A percentile compares a stretch with the other conserved stretches of the same genome.
These are phyloP conservation scores for Patella ulyssiponensis DNA, from an alignment of 2,888 invertebrate species.

Conservation along the genomic window DNA sequence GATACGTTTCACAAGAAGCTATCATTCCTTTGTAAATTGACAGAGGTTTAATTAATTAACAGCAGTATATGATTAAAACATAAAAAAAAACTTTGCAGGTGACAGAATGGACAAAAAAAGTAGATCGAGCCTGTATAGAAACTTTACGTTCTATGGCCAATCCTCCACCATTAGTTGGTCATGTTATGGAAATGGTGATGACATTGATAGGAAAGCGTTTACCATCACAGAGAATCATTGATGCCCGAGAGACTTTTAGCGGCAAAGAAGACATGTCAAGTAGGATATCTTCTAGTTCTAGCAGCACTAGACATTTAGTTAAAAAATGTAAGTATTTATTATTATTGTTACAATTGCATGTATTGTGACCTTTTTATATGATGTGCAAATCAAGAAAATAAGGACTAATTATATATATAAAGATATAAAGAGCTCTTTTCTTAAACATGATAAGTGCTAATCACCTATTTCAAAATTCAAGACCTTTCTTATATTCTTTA, in stretches of 20 bases:
- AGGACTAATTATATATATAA: too few relatives aligned
- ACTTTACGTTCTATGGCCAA: slow-evolving; percentile 66
- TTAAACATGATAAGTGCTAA: too few relatives aligned
- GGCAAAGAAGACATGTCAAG: slow-evolving; percentile 65
- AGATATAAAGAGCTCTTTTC: too few relatives aligned
- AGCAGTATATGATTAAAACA: neutral
- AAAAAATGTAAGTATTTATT: slow-evolving; percentile 38
- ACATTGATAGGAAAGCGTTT: slow-evolving; percentile 69
- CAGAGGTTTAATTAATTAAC: too few relatives aligned
- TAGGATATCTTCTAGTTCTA: slow-evolving; percentile 67
- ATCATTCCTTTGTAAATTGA: neutral
- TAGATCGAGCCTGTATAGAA: slow-evolving; percentile 70
- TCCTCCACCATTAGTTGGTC: slow-evolving; percentile 69
- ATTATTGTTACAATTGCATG: neutral
- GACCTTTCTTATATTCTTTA: too few relatives aligned
- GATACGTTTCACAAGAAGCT: neutral
- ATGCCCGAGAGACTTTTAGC: slow-evolving; percentile 37
- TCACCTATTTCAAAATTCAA: too few relatives aligned
- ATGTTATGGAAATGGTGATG: slow-evolving; percentile 72
- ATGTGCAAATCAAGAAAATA: neutral
- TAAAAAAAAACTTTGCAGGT: slow-evolving; percentile 51
- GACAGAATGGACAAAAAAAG: slow-evolving; percentile 65
- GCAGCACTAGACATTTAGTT: slow-evolving; percentile 59
- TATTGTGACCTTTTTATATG: neutral
- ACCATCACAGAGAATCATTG: slow-evolving; percentile 56